Evolutionary conservation across 2,797 vertebrate species (phyloP), one percentile per base, ranked within the genome.

Genomic region (Delichon dasypus): DNA sequence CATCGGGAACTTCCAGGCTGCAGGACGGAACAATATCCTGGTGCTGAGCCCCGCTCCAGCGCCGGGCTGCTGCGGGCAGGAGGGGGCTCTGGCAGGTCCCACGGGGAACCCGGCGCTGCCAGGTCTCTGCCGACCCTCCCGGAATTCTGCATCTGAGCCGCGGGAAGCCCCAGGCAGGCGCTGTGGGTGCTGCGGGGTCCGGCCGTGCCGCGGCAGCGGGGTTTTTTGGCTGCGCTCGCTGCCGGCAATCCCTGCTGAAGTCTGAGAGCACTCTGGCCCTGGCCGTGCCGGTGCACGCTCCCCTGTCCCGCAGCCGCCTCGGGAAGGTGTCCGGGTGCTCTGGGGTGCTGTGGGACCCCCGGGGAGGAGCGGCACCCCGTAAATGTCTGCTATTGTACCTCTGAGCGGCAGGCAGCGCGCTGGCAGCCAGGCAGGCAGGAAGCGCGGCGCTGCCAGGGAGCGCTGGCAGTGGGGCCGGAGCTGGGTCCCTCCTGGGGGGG

Each of bases 191-290:
- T 11, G 48, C 0, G 1, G 1, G 29, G 17, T 40, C 42, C 3
- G 2, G 40, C 70, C 64, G 4, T 32, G 45, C 72, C 0, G 0
- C 55, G 77, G 58, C 26, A 72, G 38, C 13, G 42, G 38, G 42
- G 8, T 44, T 16, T 55, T 61, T 74, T 0, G 0, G 70, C 38
- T 68, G 42, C 0, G 3, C 83, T 70, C 3, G 0, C 36, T n/a
- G 45, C 34, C 0, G 0, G 76, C 72, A 42, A 57, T 25, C 62
- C 34, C 58, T 3, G 3, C 9, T 1, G 8, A 1, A 1, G 2
- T 6, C 45, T 11, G 10, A 47, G 61, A 50, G 3, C 25, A 0
- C n/a, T 10, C 4, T 0, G 0, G 70, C 36, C 75, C 51, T 73
- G 62, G 36, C 67, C 11, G 1, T 2, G n/a, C 13, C 5, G 16